Conservation (phyloP, 2,888 invertebrate genomes). For the Drosophila longiperda region DNA sequence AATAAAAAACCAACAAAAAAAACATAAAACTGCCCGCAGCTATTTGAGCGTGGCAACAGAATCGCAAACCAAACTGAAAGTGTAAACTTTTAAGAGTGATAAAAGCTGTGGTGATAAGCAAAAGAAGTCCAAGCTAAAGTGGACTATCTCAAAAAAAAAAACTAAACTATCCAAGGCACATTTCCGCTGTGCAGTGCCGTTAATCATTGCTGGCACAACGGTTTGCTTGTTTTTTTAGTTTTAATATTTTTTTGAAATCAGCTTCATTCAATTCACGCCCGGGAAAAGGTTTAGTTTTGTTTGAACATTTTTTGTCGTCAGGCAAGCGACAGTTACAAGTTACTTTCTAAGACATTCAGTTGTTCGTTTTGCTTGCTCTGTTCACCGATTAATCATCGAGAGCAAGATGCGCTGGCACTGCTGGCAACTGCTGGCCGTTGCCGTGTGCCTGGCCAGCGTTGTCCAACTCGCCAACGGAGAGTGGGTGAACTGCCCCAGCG, state of each 20-base stretch:
- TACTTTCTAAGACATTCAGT: constrained; percentile 1
- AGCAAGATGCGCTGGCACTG: constrained; percentile 31
- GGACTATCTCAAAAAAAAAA: constrained; percentile 18
- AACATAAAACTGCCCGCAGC: constrained; percentile 3
- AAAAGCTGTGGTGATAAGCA: constrained; percentile 18
- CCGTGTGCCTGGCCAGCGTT: constrained; percentile 41
- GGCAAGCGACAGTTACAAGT: constrained; percentile 21
- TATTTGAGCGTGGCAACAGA: constrained; percentile 24
- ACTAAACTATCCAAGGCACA: constrained; percentile 14
- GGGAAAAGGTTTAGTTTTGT: constrained; percentile 1
- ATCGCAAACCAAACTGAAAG: neutral
- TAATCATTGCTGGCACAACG: neutral
- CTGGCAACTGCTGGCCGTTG: constrained; percentile 12
- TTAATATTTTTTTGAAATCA: neutral
- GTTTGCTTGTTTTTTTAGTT: neutral
- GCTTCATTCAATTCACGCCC: neutral
- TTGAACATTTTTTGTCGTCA: neutral
- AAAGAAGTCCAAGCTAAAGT: constrained; percentile 1
- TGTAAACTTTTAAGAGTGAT: constrained; percentile 20
- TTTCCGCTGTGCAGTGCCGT: constrained; percentile 22
- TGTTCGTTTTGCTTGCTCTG: neutral
- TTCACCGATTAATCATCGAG: constrained; percentile 22
- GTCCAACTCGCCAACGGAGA: constrained; percentile 14
- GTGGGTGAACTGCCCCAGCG: constrained; percentile 74
- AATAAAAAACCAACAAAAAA: neutral